Base-by-base conservation (phyloP, 37 sponge, comb jelly and placozoan genomes). In the Halichondria panicea region DNA sequence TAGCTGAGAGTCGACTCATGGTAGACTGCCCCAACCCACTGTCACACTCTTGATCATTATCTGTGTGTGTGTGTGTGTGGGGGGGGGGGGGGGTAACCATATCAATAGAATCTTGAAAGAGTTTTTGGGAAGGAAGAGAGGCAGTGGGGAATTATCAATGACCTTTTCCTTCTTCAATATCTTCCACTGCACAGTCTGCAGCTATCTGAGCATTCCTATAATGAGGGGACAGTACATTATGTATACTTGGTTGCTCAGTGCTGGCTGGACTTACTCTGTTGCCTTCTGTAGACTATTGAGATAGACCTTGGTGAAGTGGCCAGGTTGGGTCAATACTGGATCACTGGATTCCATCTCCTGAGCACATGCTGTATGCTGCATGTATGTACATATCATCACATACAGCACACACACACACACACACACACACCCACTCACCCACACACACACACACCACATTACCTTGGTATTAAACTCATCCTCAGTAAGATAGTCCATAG, bases 31-130 rank as follows among this genome's bases (percentile, higher is more conserved):
- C 65, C 34, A 78, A 9, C 1, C 68, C 58, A 78, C 41, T 53
- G 56, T 78, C 60, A 71, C 35, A 34, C 21, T 45, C 52, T 27
- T 22, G 24, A 40, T 4, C 68, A 24, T 31, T 21, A 53, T 61
- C 64, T 61, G 79, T 45, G 77, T 43, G 77, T 30, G 66, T 43
- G 66, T 48, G 76, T 63, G 66, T 63, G 77, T 48, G 66, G 32
- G 54, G 57, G 40, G 42, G 66, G n/a, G 63, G 77, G 32, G 66
- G 0, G 77, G 1, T 13, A 48, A 18, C 13, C 9, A 18, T 48
- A 48, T 48, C 13, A 48, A 18, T 48, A n/a, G 21, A 62, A 7
- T 28, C 24, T 0, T 38, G 44, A 11, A 30, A 33, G 75, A 1
- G 31, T 35, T 60, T 39, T 27, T 15, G n/a, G 3, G 45, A 28